Percentiles rank a stretch among this genome's conserved stretches.
These are phyloP conservation scores for Arrhamphus sclerolepis DNA, from an alignment of 2,797 vertebrate species.

Conservation along the genomic window DNA sequence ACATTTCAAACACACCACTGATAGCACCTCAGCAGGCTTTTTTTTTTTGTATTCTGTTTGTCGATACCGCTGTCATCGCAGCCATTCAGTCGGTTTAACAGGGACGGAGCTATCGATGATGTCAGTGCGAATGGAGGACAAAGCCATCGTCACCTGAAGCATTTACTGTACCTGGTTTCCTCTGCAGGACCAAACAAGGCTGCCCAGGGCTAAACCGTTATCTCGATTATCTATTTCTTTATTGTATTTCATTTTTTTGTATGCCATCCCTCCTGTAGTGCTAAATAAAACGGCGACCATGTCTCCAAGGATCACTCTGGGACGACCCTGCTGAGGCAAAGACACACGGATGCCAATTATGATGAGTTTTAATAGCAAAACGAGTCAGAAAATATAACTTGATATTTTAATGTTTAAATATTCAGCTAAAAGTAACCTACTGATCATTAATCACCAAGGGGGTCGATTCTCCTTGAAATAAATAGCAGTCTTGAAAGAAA, in stretches of 20 bases:
- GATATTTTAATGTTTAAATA: constrained; percentile 2
- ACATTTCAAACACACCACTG: constrained; percentile 30
- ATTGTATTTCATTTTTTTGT: constrained; percentile 35
- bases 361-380: constrained; percentile 11
- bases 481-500: constrained; percentile 35
- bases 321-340: too few species aligned
- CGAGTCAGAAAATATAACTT: not conserved
- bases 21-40: constrained; percentile 31
- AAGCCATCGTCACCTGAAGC: constrained; percentile 38
- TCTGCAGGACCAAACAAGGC: constrained; percentile 57
- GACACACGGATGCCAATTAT: not conserved
- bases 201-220: constrained; percentile 53
- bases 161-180: constrained; percentile 32
- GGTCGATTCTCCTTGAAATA: not conserved
- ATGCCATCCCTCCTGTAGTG: constrained; percentile 22
- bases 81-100: constrained; percentile 13
- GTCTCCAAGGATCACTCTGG: too few species aligned
- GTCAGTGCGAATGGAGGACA: constrained; percentile 37
- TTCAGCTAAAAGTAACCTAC: constrained; percentile 26
- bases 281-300: constrained; percentile 17
- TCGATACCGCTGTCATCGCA: constrained; percentile 24
- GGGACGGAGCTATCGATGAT: constrained; percentile 42
- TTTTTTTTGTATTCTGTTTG: not conserved
- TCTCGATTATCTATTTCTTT: constrained; percentile 34
- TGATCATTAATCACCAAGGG: constrained; percentile 26